Evolutionary conservation across 1,140 invertebrate species (phyloP).

Genomic region (Lepidurus arcticus): DNA sequence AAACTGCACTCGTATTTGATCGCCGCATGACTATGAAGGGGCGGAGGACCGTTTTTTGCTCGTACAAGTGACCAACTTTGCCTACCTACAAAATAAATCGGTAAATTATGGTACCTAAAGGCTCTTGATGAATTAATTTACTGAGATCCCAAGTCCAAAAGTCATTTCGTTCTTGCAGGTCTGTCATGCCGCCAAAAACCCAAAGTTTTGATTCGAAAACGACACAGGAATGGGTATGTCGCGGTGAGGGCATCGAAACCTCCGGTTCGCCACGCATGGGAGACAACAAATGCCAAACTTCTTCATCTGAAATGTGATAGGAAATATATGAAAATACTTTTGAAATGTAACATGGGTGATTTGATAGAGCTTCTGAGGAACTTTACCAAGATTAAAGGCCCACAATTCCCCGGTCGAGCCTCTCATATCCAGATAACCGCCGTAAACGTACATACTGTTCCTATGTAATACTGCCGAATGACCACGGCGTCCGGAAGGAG

Average conservation of each 20-base stretch:
- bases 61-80: conserved; percentile 63
- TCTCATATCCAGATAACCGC: conserved; percentile 79
- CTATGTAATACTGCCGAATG: conserved; percentile 74
- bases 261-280: background rate
- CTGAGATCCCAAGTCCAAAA: conserved; percentile 76
- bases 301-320: background rate
- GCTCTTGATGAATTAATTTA: conserved; percentile 41
- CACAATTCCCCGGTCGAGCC: conserved; percentile 80
- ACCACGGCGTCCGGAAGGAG: conserved; percentile 67
- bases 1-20: conserved; percentile 70
- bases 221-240: conserved; percentile 79
- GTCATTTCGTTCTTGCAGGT: conserved; percentile 71
- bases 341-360: background rate
- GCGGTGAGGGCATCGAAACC: conserved; percentile 53
- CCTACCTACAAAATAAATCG: conserved; percentile 49
- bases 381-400: conserved; percentile 79
- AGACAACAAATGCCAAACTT: conserved; percentile 4
- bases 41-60: conserved; percentile 62
- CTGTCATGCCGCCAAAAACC: conserved; percentile 83
- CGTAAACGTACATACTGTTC: conserved; percentile 76
- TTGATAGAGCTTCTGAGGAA: conserved; percentile 18
- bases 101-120: background rate
- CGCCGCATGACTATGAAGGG: conserved; percentile 73
- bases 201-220: conserved; percentile 72
- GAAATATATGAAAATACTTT: background rate